Conservation (phyloP, 2,113 vertebrate genomes). For the Pseudorasbora parva region DNA sequence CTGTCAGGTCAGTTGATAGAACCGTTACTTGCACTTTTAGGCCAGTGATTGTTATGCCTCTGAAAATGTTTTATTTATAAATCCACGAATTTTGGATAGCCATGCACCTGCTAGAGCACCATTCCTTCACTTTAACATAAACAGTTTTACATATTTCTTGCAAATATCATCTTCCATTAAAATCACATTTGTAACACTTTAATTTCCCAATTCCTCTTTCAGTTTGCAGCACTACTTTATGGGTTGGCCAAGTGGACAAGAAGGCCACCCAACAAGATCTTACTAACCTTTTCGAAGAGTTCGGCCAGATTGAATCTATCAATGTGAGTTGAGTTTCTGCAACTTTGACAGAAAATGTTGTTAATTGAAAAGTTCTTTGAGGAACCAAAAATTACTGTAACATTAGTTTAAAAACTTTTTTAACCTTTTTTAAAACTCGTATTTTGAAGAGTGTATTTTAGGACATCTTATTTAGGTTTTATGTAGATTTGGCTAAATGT, state of each 20-base stretch:
- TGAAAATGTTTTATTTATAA: neutral
- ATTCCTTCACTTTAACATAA: too few relatives aligned
- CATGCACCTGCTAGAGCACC: neutral
- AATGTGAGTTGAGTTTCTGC: conserved; percentile 82
- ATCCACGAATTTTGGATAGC: neutral
- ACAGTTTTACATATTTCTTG: neutral
- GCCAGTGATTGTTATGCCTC: neutral
- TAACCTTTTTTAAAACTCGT: too few relatives aligned
- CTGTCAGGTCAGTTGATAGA: neutral
- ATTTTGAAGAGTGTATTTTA: neutral
- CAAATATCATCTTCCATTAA: neutral
- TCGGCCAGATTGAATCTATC: conserved; percentile 99
- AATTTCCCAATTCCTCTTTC: neutral
- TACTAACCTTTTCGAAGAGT: conserved; percentile 98
- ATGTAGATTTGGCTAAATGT: neutral
- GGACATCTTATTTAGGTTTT: neutral
- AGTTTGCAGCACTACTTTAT: conserved; percentile 98
- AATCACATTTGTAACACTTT: neutral
- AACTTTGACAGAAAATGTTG: too few relatives aligned
- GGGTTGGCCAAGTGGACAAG: conserved; percentile 99
- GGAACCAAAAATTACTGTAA: too few relatives aligned
- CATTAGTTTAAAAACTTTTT: too few relatives aligned
- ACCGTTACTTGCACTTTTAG: neutral
- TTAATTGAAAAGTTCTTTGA: too few relatives aligned
- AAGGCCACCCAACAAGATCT: conserved; percentile 98